Percentiles rank a stretch among this genome's conserved stretches.
Conservation (phyloP, 2,888 invertebrate species). For the Tachina grossa region DNA sequence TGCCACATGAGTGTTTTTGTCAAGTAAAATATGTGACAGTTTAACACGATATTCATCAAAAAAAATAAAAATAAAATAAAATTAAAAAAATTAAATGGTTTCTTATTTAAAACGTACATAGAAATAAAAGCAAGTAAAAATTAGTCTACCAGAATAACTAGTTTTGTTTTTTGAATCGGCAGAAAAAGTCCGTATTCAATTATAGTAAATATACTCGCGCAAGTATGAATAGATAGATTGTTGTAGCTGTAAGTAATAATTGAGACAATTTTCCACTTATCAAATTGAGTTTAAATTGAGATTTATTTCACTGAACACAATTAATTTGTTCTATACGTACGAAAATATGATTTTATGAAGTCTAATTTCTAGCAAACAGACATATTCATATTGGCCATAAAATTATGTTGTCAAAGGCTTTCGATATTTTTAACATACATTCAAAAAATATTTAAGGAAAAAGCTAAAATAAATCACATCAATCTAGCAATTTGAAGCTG, state of each 20-base stretch:
- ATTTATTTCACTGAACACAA: slow-evolving; percentile 24
- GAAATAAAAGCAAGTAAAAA: slow-evolving; percentile 1
- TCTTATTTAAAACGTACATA: slow-evolving; percentile 40
- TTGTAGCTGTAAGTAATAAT: slow-evolving; percentile 28
- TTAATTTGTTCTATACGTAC: not conserved
- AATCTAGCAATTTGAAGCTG: too few relatives aligned
- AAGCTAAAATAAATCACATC: too few relatives aligned
- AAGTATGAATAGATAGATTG: not conserved
- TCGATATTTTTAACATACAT: too few relatives aligned
- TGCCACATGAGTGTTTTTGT: not conserved
- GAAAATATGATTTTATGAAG: not conserved
- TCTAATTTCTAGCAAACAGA: too few relatives aligned
- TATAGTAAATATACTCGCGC: not conserved
- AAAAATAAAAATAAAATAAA: slow-evolving; percentile 21
- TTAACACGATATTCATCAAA: slow-evolving; percentile 41
- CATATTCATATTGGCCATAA: too few relatives aligned
- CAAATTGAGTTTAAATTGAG: slow-evolving; percentile 32
- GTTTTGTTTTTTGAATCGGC: slow-evolving; percentile 26
- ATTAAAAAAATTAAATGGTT: slow-evolving; percentile 8
- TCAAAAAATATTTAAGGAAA: too few relatives aligned
- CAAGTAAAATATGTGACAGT: slow-evolving; percentile 54
- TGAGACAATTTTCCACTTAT: slow-evolving; percentile 51
- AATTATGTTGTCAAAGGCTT: too few relatives aligned
- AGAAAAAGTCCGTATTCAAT: slow-evolving; percentile 14
- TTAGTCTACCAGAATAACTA: slow-evolving; percentile 21